phyloP scores from a whole-genome alignment of 1,140 invertebrate species.

The Mylabris phalerata region DNA sequence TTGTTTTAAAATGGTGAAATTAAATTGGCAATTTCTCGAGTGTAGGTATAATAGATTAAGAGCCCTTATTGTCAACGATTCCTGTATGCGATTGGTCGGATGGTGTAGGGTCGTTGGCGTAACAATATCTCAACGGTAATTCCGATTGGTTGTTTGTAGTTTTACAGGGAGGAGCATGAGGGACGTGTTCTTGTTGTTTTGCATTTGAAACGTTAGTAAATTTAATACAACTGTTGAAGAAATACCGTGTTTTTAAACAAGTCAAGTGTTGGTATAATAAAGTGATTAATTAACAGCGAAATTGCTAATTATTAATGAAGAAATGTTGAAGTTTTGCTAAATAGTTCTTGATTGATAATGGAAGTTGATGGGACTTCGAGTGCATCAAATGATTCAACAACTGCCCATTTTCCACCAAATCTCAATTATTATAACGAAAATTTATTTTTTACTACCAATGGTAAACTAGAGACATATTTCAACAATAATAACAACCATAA shows the following conservation, averaged over 20 bases:
- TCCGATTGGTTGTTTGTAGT: background rate
- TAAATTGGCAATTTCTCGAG: no score
- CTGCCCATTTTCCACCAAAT: constrained; percentile 26
- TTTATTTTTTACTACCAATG: constrained; percentile 30
- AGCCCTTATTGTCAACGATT: no score
- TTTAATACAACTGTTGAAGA: no score
- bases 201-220: no score
- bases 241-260: no score
- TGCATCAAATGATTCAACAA: constrained; percentile 36
- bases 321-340: no score
- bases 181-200: constrained; percentile 7
- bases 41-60: no score
- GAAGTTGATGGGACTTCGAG: constrained; percentile 36
- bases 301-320: no score
- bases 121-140: constrained; percentile 3
- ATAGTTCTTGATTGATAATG: constrained; percentile 15
- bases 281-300: no score
- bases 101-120: constrained; percentile 8
- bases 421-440: constrained; percentile 36
- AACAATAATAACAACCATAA: constrained; percentile 19
- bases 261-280: no score
- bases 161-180: constrained; percentile 9
- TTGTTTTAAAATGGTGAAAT: no score
- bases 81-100: background rate
- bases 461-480: constrained; percentile 33